Conservation (phyloP, 2,888 invertebrate species). For the Phania funesta region DNA sequence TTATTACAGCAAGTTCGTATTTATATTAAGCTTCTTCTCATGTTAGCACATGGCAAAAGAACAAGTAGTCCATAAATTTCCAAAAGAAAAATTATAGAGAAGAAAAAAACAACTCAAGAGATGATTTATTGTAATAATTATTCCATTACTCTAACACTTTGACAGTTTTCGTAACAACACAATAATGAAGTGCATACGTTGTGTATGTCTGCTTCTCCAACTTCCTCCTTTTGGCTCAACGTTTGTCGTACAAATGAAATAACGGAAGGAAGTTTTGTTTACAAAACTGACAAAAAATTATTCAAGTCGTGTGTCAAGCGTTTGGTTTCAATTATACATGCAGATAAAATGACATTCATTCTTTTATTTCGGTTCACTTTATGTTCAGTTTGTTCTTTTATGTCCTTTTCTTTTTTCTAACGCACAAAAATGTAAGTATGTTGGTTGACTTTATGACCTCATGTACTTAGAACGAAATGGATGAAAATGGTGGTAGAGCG, state of each 20-base stretch:
- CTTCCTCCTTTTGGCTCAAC: conserved; percentile 19
- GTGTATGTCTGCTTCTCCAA: not conserved
- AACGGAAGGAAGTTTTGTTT: conserved; percentile 56
- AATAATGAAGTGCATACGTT: conserved; percentile 36
- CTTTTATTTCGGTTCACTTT: conserved; percentile 2
- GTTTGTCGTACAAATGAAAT: conserved; percentile 35
- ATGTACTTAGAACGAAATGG: too few relatives aligned
- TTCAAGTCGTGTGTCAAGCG: conserved; percentile 78
- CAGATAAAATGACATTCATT: conserved; percentile 26
- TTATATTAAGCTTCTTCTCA: not conserved
- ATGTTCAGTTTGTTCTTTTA: not conserved
- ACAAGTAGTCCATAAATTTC: not conserved
- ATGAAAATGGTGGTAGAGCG: too few relatives aligned
- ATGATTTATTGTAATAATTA: conserved; percentile 62
- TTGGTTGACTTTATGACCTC: too few relatives aligned
- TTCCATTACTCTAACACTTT: conserved; percentile 44
- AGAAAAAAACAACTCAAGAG: not conserved
- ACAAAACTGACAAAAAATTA: conserved; percentile 65
- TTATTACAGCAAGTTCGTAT: not conserved
- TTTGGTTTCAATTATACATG: conserved; percentile 77
- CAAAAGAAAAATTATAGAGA: not conserved
- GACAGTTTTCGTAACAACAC: conserved; percentile 37
- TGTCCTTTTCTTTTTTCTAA: not conserved
- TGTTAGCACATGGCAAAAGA: not conserved
- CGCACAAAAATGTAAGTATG: too few relatives aligned